Conservation (phyloP, 2,888 invertebrate genomes). For the Drosophila prostipennis region DNA sequence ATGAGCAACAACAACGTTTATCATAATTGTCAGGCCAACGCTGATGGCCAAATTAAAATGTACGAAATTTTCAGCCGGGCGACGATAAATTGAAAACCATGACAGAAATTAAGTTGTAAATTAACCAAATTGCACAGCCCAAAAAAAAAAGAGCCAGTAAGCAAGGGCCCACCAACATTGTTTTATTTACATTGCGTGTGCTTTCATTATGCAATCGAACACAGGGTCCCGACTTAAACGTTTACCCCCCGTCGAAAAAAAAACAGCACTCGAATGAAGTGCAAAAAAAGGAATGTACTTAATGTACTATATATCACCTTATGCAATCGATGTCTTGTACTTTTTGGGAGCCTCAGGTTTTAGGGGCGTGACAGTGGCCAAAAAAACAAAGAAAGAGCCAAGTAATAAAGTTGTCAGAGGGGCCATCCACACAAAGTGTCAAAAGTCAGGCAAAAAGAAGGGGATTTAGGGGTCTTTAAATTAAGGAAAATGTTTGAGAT, state of each 20-base stretch:
- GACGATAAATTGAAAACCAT: constrained; percentile 60
- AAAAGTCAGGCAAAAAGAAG: constrained; percentile 11
- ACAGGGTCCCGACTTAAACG: neutral
- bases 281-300: constrained; percentile 2
- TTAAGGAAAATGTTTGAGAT: neutral
- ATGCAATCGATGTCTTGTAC: constrained; percentile 16
- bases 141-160: constrained; percentile 13
- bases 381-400: constrained; percentile 3
- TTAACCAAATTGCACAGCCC: constrained; percentile 59
- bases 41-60: constrained; percentile 44
- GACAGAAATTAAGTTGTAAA: constrained; percentile 72
- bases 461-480: neutral
- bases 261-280: constrained; percentile 1
- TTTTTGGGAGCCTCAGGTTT: neutral
- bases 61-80: constrained; percentile 44
- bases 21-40: constrained; percentile 37
- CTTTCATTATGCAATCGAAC: constrained; percentile 39
- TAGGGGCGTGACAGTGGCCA: constrained; percentile 17
- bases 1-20: constrained; percentile 11
- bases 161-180: constrained; percentile 20
- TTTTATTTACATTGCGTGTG: constrained; percentile 38
- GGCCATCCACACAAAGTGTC: constrained; percentile 10
- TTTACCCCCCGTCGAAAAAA: neutral
- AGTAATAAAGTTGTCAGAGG: constrained; percentile 18
- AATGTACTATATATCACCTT: constrained; percentile 13